Evolutionary conservation across 2,888 invertebrate genomes (phyloP).

Genomic region (Ennomos erosarius): DNA sequence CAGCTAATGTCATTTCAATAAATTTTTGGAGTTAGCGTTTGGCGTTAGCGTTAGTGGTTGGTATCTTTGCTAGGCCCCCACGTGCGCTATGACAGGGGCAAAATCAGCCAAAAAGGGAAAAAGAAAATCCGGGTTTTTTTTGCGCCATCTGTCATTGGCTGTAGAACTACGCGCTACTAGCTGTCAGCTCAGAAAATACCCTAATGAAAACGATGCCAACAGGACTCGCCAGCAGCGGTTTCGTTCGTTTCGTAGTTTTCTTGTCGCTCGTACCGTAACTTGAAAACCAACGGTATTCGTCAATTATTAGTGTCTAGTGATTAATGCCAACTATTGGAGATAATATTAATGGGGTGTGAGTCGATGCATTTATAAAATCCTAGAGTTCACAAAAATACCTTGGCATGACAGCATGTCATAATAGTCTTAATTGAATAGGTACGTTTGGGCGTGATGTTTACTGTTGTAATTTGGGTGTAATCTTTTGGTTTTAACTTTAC

Average conservation of each 20-base stretch:
- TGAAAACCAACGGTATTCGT: neutral
- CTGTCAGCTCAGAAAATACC: too few relatives aligned
- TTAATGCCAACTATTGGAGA: too few relatives aligned
- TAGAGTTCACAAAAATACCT: neutral
- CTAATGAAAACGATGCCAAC: constrained; percentile 25
- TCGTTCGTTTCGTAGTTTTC: constrained; percentile 16
- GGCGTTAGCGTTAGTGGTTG: too few relatives aligned
- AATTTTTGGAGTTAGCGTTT: too few relatives aligned
- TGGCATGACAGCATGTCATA: constrained; percentile 25
- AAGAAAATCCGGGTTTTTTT: too few relatives aligned
- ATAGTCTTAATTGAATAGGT: constrained; percentile 18
- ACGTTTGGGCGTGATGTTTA: constrained; percentile 33
- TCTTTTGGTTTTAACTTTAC: constrained; percentile 3
- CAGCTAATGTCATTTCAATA: too few relatives aligned
- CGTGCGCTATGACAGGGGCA: too few relatives aligned
- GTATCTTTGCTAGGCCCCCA: too few relatives aligned
- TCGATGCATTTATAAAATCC: constrained; percentile 4
- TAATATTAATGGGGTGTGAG: constrained; percentile 10
- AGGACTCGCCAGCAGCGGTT: constrained; percentile 22
- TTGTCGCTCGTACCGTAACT: constrained; percentile 12
- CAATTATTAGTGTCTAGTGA: constrained; percentile 1
- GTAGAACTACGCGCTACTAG: too few relatives aligned
- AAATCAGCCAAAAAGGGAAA: too few relatives aligned
- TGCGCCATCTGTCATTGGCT: too few relatives aligned
- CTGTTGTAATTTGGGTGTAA: constrained; percentile 18